A percentile compares a stretch with the other conserved stretches of the same genome.
phyloP scores from a whole-genome alignment of 1,140 invertebrate species.

The Atopsyche davidsoni region DNA sequence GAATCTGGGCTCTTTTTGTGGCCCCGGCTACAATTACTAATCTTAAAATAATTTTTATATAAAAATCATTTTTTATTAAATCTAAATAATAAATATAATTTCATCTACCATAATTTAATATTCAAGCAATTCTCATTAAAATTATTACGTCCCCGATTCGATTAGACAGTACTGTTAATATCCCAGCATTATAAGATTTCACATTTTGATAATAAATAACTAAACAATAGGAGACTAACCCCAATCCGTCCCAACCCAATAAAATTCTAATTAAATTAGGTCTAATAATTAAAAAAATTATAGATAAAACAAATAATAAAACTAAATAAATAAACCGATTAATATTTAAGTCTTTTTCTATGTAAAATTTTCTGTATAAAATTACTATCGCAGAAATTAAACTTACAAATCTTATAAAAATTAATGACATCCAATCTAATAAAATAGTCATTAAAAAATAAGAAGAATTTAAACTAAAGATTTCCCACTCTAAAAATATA shows the following conservation, averaged over 20 bases:
- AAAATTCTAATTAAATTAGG: conserved; percentile 61
- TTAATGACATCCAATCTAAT: conserved; percentile 53
- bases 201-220: conserved; percentile 59
- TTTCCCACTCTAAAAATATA: too few relatives aligned
- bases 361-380: conserved; percentile 56
- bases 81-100: conserved; percentile 47
- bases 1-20: conserved; percentile 71
- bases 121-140: conserved; percentile 50
- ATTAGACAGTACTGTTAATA: conserved; percentile 57
- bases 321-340: conserved; percentile 55
- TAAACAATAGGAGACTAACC: conserved; percentile 60
- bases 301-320: conserved; percentile 58
- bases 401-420: conserved; percentile 53
- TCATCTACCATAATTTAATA: conserved; percentile 48
- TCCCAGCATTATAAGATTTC: conserved; percentile 54
- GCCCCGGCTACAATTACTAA: conserved; percentile 53
- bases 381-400: conserved; percentile 58
- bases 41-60: conserved; percentile 41
- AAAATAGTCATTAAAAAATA: too few relatives aligned
- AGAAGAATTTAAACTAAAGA: too few relatives aligned
- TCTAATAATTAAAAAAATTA: conserved; percentile 61
- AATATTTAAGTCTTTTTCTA: conserved; percentile 44
- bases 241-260: too few relatives aligned
- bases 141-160: conserved; percentile 55
- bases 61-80: conserved; percentile 40